These are phyloP conservation scores for Chelonia mydas DNA, from an alignment of 2,797 vertebrate genomes.

Conservation along the genomic window DNA sequence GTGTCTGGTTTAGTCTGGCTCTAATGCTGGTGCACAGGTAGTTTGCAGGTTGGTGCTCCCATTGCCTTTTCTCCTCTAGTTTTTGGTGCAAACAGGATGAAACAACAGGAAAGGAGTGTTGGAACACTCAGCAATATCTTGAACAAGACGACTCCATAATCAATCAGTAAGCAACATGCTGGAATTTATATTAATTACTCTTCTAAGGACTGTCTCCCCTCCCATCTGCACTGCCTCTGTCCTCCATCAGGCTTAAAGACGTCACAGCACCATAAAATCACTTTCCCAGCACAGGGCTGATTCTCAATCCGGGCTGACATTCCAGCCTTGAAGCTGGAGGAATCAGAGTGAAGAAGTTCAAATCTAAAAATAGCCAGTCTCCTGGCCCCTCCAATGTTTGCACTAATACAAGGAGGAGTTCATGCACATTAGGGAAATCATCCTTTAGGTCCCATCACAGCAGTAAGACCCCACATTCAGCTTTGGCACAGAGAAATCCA, in stretches of 20 bases:
- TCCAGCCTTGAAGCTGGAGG: background rate
- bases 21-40: background rate
- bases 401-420: background rate
- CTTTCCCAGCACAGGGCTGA: background rate
- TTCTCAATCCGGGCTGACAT: background rate
- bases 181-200: background rate
- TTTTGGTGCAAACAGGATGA: accelerated
- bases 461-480: background rate
- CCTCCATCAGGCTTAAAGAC: background rate
- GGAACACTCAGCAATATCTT: background rate
- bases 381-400: background rate
- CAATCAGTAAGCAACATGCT: background rate
- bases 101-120: accelerated
- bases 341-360: background rate
- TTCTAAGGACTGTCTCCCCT: background rate
- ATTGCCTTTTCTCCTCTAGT: accelerated
- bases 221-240: background rate
- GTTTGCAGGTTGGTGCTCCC: background rate
- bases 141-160: accelerated
- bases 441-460: conserved; percentile 34
- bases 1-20: background rate
- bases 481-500: background rate
- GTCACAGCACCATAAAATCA: background rate
- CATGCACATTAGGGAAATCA: conserved; percentile 54
- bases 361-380: background rate